A percentile compares a stretch with the other conserved stretches of the same genome.
These are phyloP conservation scores for Drymodes brunneopygia DNA, from an alignment of 2,113 vertebrate species.

Conservation along the genomic window DNA sequence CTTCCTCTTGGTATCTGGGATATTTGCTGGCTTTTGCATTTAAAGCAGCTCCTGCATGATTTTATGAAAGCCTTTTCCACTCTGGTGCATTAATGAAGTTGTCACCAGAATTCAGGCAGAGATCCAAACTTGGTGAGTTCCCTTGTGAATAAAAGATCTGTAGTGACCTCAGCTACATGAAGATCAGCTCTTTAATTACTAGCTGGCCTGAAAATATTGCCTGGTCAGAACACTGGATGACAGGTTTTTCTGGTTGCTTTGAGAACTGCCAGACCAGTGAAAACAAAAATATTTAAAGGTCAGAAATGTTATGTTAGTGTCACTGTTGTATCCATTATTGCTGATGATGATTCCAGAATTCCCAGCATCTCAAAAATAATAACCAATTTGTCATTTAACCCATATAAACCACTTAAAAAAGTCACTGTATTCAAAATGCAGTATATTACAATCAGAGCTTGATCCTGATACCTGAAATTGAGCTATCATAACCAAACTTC, in stretches of 20 bases:
- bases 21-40: background rate
- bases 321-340: background rate
- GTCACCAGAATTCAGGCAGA: background rate
- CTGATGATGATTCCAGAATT: background rate
- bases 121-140: background rate
- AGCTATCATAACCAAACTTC: background rate
- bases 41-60: accelerated
- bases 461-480: background rate
- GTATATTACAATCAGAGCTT: background rate
- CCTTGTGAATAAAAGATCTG: background rate
- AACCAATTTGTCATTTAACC: background rate
- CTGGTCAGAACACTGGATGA: background rate
- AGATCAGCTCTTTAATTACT: background rate
- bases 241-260: background rate
- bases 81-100: background rate
- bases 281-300: background rate
- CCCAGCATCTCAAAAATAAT: background rate
- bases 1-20: background rate
- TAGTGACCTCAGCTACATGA: background rate
- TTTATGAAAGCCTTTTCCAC: background rate
- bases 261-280: background rate
- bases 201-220: background rate
- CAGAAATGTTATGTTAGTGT: background rate
- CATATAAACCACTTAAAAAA: background rate
- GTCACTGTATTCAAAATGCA: background rate